Conservation (phyloP, 2,797 vertebrate genomes). For the Eleutherodactylus coqui region DNA sequence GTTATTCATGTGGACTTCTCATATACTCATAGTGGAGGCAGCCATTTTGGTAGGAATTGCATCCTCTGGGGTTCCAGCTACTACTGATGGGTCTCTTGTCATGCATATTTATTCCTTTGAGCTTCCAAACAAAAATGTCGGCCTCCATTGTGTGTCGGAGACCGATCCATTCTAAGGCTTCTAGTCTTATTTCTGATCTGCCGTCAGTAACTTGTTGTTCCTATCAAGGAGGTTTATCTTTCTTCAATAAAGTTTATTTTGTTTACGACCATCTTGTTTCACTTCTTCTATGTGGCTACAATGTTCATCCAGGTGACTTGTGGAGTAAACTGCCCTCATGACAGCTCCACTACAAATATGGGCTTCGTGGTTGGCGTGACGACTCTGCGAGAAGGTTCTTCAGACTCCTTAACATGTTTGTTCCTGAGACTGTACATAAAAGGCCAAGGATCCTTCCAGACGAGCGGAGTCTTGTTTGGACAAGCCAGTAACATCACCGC, state of each 20-base stretch:
- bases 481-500: too few relatives aligned
- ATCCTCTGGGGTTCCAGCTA: neutral
- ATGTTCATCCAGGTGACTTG: neutral
- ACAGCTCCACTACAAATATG: neutral
- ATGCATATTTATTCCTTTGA: neutral
- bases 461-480: too few relatives aligned
- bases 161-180: neutral
- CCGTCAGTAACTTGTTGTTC: neutral
- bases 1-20: neutral
- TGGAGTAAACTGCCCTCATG: neutral
- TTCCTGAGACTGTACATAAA: slow-evolving; percentile 47
- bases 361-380: neutral
- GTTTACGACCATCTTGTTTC: neutral
- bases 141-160: neutral
- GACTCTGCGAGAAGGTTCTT: neutral
- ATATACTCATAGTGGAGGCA: neutral
- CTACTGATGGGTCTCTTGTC: neutral
- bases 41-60: neutral
- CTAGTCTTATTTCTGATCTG: neutral
- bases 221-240: neutral
- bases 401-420: slow-evolving; percentile 21
- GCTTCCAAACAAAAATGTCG: neutral
- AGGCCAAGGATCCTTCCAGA: too few relatives aligned
- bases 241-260: slow-evolving; percentile 35
- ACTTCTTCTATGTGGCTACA: neutral